Evolutionary conservation across 1,140 invertebrate species (phyloP).

Genomic region (Drosophila setifemur): DNA sequence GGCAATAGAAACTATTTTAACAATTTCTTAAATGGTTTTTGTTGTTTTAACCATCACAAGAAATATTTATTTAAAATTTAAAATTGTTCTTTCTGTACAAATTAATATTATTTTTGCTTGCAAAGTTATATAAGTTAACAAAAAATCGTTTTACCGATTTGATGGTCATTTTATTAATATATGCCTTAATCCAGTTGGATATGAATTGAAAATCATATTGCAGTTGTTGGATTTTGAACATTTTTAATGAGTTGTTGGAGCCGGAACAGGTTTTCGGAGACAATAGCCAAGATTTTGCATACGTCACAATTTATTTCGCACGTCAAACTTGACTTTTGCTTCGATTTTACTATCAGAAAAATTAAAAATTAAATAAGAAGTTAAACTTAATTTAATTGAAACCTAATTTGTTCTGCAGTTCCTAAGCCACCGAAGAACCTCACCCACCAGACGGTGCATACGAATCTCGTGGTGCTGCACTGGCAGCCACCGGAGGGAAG

Average conservation of each 20-base stretch:
- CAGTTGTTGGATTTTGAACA: background rate
- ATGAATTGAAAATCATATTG: background rate
- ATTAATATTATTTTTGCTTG: no score
- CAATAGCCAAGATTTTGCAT: no score
- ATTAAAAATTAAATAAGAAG: no score
- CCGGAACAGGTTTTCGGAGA: background rate
- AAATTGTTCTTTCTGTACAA: no score
- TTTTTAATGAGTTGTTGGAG: slow-evolving; percentile 3
- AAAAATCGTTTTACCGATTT: background rate
- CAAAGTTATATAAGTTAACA: background rate
- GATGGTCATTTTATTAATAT: slow-evolving; percentile 20
- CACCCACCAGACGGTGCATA: slow-evolving; percentile 90
- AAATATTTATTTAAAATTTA: no score
- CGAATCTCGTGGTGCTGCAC: slow-evolving; percentile 90
- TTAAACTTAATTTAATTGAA: background rate
- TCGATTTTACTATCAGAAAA: no score
- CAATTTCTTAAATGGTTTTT: no score
- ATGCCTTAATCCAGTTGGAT: slow-evolving; percentile 25
- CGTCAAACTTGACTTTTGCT: no score
- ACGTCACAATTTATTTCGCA: background rate
- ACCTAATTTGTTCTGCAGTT: slow-evolving; percentile 83
- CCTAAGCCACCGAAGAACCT: slow-evolving; percentile 92
- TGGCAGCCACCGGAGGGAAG: slow-evolving; percentile 90
- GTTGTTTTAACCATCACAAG: no score
- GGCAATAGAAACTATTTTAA: no score